phyloP scores from a whole-genome alignment of 2,113 vertebrate genomes.

The Alligator sinensis region DNA sequence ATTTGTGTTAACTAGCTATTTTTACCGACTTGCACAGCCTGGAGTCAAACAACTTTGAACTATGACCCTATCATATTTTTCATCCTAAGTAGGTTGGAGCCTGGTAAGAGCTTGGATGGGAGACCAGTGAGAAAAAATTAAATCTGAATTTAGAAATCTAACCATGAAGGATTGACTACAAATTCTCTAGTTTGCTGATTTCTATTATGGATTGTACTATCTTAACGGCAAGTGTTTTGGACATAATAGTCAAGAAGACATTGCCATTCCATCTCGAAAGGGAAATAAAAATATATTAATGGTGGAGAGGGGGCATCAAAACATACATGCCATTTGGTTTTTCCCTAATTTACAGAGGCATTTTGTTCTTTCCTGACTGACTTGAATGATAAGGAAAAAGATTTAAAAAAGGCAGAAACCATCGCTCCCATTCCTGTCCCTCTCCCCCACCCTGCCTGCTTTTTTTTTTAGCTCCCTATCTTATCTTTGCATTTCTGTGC shows the following conservation, averaged over 20 bases:
- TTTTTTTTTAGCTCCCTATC: neutral
- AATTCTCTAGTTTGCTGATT: neutral
- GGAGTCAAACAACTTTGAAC: neutral
- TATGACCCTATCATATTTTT: too few species aligned
- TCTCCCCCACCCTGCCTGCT: too few species aligned
- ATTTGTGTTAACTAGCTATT: neutral
- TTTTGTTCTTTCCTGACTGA: neutral
- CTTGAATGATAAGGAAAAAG: neutral
- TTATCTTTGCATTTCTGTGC: neutral
- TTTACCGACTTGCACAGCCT: neutral
- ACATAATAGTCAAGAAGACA: neutral
- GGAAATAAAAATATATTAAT: neutral
- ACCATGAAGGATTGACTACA: fast-evolving
- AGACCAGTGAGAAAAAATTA: neutral
- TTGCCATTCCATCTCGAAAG: neutral
- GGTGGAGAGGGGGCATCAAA: neutral
- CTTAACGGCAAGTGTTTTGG: neutral
- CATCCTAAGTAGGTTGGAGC: neutral
- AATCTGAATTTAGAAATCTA: neutral
- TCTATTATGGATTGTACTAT: fast-evolving
- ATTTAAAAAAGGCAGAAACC: neutral
- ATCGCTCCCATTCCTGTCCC: neutral
- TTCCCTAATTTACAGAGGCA: neutral
- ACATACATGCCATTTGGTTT: neutral
- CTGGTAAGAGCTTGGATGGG: neutral